These are phyloP conservation scores for Seladonia tumulorum DNA, from an alignment of 2,888 invertebrate genomes.

Conservation along the genomic window DNA sequence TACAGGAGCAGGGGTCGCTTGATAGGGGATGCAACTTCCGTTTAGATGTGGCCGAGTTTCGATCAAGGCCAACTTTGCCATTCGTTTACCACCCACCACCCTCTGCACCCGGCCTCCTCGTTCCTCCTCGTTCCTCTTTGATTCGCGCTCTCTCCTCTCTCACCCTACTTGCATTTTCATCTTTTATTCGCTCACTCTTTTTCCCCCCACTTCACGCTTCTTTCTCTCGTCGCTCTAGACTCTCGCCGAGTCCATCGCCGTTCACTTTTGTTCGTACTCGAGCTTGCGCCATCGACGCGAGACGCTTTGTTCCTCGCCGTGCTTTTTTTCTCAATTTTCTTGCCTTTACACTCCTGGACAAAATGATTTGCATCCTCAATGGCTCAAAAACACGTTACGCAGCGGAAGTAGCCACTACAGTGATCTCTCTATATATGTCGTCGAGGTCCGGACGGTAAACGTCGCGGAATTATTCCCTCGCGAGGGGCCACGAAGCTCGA, in stretches of 20 bases:
- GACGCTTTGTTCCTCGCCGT: too few relatives aligned
- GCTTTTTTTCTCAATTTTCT: background rate
- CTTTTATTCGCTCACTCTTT: conserved; percentile 37
- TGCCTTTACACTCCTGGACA: too few relatives aligned
- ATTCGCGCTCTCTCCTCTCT: conserved; percentile 7
- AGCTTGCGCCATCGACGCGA: too few relatives aligned
- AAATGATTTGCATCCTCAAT: too few relatives aligned
- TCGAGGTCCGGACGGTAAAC: too few relatives aligned
- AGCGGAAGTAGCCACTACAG: too few relatives aligned
- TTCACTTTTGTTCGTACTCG: too few relatives aligned
- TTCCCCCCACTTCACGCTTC: conserved; percentile 12
- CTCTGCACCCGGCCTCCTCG: conserved; percentile 12
- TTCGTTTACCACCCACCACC: conserved; percentile 57
- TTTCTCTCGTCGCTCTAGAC: conserved; percentile 21
- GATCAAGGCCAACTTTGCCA: conserved; percentile 72
- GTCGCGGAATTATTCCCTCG: too few relatives aligned
- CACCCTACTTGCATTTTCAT: conserved; percentile 43
- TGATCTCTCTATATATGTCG: too few relatives aligned
- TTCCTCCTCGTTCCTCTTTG: background rate
- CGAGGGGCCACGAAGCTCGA: too few relatives aligned
- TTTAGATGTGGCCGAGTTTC: conserved; percentile 71
- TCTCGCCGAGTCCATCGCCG: too few relatives aligned
- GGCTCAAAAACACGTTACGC: too few relatives aligned
- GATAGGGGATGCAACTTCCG: conserved; percentile 69
- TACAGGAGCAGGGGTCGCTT: conserved; percentile 59